Conservation (phyloP, 1,140 invertebrate genomes). For the Thereuonema tuberculata region DNA sequence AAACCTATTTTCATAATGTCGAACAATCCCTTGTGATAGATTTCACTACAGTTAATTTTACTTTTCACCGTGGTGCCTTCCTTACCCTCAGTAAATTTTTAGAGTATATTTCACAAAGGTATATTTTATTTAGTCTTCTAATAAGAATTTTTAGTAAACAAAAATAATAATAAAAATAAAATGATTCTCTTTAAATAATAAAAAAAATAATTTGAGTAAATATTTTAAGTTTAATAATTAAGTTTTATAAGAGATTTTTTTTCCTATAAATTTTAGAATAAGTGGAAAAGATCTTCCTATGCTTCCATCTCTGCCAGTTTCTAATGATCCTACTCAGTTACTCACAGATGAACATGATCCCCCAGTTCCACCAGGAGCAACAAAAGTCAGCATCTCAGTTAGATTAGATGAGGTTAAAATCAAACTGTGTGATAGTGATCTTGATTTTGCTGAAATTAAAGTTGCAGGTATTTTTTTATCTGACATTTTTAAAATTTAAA, state of each 20-base stretch:
- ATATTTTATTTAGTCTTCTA: no score
- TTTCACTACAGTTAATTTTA: conserved; percentile 45
- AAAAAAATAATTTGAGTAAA: no score
- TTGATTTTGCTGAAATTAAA: conserved; percentile 50
- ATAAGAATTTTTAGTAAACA: no score
- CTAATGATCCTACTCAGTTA: conserved; percentile 15
- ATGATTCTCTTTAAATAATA: no score
- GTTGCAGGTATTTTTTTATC: conserved; percentile 22
- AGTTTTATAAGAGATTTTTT: background rate
- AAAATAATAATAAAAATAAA: no score
- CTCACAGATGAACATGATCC: conserved; percentile 38
- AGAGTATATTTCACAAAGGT: conserved; percentile 28
- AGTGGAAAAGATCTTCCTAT: background rate
- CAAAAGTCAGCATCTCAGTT: conserved; percentile 59
- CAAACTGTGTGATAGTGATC: conserved; percentile 51
- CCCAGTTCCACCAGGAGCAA: conserved; percentile 56
- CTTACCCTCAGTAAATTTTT: conserved; percentile 50
- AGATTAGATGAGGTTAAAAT: conserved; percentile 45
- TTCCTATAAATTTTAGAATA: background rate
- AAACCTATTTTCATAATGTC: conserved; percentile 60
- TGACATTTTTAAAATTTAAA: no score
- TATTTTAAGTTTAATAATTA: background rate
- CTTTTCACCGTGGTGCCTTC: conserved; percentile 56
- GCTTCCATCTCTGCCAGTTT: no score
- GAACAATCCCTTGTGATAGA: conserved; percentile 61